These are phyloP conservation scores for Rhyzopertha dominica DNA, from an alignment of 1,140 invertebrate genomes.

Conservation along the genomic window DNA sequence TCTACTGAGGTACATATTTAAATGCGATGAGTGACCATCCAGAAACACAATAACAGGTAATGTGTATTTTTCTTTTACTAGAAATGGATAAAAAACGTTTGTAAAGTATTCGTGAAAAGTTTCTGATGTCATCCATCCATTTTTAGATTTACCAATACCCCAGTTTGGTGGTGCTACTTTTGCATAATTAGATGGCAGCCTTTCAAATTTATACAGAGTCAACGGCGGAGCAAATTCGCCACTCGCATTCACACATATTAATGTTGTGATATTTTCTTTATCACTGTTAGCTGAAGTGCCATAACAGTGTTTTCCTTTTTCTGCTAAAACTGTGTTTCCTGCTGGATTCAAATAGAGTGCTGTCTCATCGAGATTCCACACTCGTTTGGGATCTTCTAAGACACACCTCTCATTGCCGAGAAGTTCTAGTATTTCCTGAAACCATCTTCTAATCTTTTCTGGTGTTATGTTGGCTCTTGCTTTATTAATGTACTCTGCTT, in stretches of 20 bases:
- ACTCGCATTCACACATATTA: slow-evolving; percentile 37
- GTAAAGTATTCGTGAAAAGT: slow-evolving; percentile 33
- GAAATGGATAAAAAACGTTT: slow-evolving; percentile 37
- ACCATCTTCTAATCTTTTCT: slow-evolving; percentile 30
- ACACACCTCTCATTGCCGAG: slow-evolving; percentile 24
- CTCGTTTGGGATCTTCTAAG: slow-evolving; percentile 24
- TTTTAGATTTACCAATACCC: slow-evolving; percentile 28
- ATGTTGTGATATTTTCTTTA: slow-evolving; percentile 41
- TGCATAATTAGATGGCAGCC: slow-evolving; percentile 23
- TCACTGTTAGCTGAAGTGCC: slow-evolving; percentile 27
- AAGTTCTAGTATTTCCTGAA: slow-evolving; percentile 18
- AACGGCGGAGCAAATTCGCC: slow-evolving; percentile 35
- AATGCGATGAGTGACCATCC: slow-evolving; percentile 45
- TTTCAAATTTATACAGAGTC: slow-evolving; percentile 35
- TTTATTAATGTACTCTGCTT: slow-evolving; percentile 27
- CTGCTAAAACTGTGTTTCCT: slow-evolving; percentile 30
- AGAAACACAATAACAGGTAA: slow-evolving; percentile 43
- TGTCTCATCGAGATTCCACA: slow-evolving; percentile 41
- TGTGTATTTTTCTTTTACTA: slow-evolving; percentile 28
- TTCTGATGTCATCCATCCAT: slow-evolving; percentile 31
- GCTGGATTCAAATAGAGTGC: slow-evolving; percentile 35
- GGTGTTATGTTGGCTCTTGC: slow-evolving; percentile 16
- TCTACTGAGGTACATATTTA: slow-evolving; percentile 36
- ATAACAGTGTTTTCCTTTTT: slow-evolving; percentile 39
- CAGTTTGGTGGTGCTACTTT: slow-evolving; percentile 15